These are phyloP conservation scores for Propithecus coquereli DNA, from an alignment of 2,113 vertebrate genomes.

Conservation along the genomic window DNA sequence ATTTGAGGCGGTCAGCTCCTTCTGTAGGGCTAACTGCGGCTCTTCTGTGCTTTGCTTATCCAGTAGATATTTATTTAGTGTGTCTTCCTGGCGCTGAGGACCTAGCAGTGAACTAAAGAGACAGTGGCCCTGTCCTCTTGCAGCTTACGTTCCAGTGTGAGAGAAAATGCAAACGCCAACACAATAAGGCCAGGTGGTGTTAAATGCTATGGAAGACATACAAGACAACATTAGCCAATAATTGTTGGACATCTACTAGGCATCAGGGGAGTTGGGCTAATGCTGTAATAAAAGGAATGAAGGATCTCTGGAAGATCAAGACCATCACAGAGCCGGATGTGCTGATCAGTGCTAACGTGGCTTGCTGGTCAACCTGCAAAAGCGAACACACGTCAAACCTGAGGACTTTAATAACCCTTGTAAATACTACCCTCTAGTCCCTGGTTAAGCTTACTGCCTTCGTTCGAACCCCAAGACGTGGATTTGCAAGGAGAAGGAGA, in stretches of 20 bases:
- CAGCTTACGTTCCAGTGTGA: not conserved
- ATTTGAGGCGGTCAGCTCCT: not conserved
- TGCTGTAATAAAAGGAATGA: too few relatives aligned
- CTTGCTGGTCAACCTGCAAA: not conserved
- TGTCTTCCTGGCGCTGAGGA: not conserved
- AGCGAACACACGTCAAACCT: rapidly evolving
- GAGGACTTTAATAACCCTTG: not conserved
- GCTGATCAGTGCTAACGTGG: not conserved
- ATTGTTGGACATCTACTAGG: not conserved
- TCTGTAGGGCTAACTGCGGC: too few relatives aligned
- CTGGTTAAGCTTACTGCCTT: too few relatives aligned
- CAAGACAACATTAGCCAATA: not conserved
- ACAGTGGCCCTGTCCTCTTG: not conserved
- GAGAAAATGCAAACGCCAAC: not conserved
- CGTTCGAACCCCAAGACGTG: not conserved
- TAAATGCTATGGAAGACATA: not conserved
- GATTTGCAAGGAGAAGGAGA: not conserved
- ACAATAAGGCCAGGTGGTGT: not conserved
- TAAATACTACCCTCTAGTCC: not conserved
- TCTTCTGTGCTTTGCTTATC: not conserved
- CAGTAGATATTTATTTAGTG: not conserved
- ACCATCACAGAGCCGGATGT: not conserved
- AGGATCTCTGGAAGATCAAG: not conserved
- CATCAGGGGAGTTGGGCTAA: not conserved
- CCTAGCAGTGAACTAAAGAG: not conserved